Percentiles rank a stretch among this genome's conserved stretches.
Evolutionary conservation across 2,888 invertebrate species (phyloP).

Genomic region (Drosophila mimica): DNA sequence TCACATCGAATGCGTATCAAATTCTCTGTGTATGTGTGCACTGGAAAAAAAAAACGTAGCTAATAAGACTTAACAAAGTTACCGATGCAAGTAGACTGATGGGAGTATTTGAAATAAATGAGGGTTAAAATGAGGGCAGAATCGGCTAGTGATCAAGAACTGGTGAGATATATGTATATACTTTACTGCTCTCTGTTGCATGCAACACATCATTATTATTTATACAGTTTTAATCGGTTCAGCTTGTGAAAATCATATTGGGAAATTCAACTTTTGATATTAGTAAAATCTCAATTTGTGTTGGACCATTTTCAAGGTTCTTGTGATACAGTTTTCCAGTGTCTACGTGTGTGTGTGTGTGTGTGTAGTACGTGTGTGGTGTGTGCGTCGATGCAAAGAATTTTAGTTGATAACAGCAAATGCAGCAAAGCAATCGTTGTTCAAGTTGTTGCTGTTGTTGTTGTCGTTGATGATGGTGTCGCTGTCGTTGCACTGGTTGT

Average conservation of each 20-base stretch:
- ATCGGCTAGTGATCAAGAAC: neutral
- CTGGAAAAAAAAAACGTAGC: neutral
- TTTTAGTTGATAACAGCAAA: constrained; percentile 73
- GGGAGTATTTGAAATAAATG: neutral
- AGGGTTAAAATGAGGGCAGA: neutral
- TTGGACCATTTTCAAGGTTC: neutral
- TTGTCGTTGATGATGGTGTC: constrained; percentile 56
- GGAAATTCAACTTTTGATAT: neutral
- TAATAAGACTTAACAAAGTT: too few species aligned
- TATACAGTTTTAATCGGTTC: neutral
- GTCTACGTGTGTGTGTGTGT: constrained; percentile 14
- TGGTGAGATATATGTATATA: neutral
- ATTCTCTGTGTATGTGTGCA: constrained; percentile 6
- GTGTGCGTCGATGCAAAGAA: constrained; percentile 72
- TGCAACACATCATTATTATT: neutral
- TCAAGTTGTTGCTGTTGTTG: constrained; percentile 36
- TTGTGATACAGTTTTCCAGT: too few species aligned
- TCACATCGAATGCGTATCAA: constrained; percentile 2
- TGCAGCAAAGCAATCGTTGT: constrained; percentile 30
- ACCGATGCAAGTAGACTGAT: too few species aligned
- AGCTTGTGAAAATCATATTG: neutral
- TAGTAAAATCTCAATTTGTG: neutral
- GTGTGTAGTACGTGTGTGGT: constrained; percentile 20
- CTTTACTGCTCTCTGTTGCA: neutral
- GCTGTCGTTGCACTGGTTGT: constrained; percentile 34